Evolutionary conservation across 2,888 invertebrate species (phyloP), one percentile per base, ranked within the genome.

Genomic region (Meandrusa payeni): DNA sequence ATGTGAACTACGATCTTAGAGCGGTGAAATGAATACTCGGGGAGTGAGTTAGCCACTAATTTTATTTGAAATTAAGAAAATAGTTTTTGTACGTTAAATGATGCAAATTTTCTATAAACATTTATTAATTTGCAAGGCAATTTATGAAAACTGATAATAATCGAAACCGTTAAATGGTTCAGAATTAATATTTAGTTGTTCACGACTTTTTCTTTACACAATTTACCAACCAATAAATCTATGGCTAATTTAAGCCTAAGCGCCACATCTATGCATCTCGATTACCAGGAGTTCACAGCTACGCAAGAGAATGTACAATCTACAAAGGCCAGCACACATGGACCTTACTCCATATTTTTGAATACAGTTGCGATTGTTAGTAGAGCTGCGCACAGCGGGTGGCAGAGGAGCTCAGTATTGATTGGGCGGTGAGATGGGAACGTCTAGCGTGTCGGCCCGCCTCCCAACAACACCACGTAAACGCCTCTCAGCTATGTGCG

Each of bases 351-450:
- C 46, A 53, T 55, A 58, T 54, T 58, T 60, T 55, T 49, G 59
- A 59, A 59, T 53, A 59, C 61, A 64, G 28, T 37, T 64, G 58
- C 61, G 60, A 56, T 52, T 51, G 59, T 47, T 62, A 63, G n/a
- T n/a, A n/a, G 59, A 55, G 56, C 56, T 50, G 59, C 48, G 51
- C 52, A 41, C 41, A 39, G 59, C 65, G 64, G 62, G 67, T 65
- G 70, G 69, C 72, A 65, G 60, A 66, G 72, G 67, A 69, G 80
- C 64, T 77, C 79, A 73, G 69, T 61, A 66, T 69, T 61, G 70
- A 72, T 70, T 83, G 82, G 86, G 59, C 74, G 74, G 65, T 72
- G 64, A 65, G 66, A 76, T 76, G 80, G 80, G 80, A 83, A 78
- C 69, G 79, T 75, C 76, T 78, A 74, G 77, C 72, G 68, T 59